Evolutionary conservation across 2,113 vertebrate species (phyloP).

Genomic region (Apus apus): DNA sequence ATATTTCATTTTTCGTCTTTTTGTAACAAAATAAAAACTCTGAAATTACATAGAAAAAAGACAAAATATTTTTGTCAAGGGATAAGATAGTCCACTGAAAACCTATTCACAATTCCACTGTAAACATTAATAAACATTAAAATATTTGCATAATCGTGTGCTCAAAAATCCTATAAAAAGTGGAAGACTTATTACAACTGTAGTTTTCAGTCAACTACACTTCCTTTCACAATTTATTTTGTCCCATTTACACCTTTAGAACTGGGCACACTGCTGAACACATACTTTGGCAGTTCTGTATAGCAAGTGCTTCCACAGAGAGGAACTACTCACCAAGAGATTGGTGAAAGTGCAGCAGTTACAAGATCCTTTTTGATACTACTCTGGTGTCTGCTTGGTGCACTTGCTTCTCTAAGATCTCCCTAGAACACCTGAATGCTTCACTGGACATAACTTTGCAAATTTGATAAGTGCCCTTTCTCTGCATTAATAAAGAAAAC

Average conservation of each 20-base stretch:
- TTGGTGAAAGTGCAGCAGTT: slow-evolving; percentile 77
- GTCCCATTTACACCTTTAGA: slow-evolving; percentile 89
- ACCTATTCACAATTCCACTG: slow-evolving; percentile 92
- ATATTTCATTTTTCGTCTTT: slow-evolving; percentile 91
- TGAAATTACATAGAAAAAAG: slow-evolving; percentile 97
- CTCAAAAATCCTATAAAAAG: slow-evolving; percentile 92
- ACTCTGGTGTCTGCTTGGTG: slow-evolving; percentile 63
- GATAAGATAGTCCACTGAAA: slow-evolving; percentile 94
- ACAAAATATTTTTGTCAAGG: slow-evolving; percentile 93
- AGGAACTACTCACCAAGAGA: slow-evolving; percentile 74
- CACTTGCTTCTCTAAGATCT: slow-evolving; percentile 75
- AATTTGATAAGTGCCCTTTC: slow-evolving; percentile 82
- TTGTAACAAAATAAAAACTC: slow-evolving; percentile 99
- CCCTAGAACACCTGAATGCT: slow-evolving; percentile 77
- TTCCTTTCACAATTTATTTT: slow-evolving; percentile 93
- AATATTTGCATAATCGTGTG: slow-evolving; percentile 94
- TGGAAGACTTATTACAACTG: slow-evolving; percentile 90
- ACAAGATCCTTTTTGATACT: slow-evolving; percentile 49
- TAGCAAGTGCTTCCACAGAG: slow-evolving; percentile 85
- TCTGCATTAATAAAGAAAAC: slow-evolving; percentile 64
- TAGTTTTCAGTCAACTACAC: slow-evolving; percentile 93
- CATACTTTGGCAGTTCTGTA: slow-evolving; percentile 92
- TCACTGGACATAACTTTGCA: slow-evolving; percentile 69
- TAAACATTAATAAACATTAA: slow-evolving; percentile 91
- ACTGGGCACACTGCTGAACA: slow-evolving; percentile 89